A percentile compares a stretch with the other conserved stretches of the same genome.
Conservation (phyloP, 2,113 vertebrate species). For the Archilochus colubris region DNA sequence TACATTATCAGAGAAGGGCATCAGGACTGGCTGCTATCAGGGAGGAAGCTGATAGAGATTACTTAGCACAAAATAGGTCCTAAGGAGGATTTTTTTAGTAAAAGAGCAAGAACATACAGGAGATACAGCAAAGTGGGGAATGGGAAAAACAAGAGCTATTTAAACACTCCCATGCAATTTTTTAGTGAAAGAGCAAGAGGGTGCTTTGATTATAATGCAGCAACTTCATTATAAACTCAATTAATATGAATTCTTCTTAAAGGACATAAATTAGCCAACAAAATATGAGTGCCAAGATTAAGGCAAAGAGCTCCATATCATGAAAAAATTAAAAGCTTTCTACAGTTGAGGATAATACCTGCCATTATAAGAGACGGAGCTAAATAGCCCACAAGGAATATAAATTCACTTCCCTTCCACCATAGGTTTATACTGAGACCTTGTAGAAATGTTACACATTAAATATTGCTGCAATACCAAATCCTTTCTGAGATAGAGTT, state of each 20-base stretch:
- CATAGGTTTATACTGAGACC: not conserved
- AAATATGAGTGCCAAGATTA: not conserved
- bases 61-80: not conserved
- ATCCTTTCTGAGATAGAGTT: not conserved
- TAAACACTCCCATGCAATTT: not conserved
- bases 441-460: not conserved
- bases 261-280: conserved; percentile 4
- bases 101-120: not conserved
- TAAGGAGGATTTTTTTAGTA: not conserved
- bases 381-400: not conserved
- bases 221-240: not conserved
- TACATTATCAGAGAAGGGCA: not conserved
- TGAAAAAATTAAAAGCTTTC: not conserved
- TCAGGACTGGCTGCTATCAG: not conserved
- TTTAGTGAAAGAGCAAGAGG: not conserved
- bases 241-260: not conserved
- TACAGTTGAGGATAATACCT: not conserved
- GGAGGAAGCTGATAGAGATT: not conserved
- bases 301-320: not conserved
- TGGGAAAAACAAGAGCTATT: not conserved
- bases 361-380: not conserved
- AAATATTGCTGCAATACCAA: not conserved
- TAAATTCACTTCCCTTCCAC: not conserved
- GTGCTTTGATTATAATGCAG: not conserved
- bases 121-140: not conserved